Evolutionary conservation across 1,140 invertebrate genomes (phyloP).

Genomic region (Arion vulgaris): DNA sequence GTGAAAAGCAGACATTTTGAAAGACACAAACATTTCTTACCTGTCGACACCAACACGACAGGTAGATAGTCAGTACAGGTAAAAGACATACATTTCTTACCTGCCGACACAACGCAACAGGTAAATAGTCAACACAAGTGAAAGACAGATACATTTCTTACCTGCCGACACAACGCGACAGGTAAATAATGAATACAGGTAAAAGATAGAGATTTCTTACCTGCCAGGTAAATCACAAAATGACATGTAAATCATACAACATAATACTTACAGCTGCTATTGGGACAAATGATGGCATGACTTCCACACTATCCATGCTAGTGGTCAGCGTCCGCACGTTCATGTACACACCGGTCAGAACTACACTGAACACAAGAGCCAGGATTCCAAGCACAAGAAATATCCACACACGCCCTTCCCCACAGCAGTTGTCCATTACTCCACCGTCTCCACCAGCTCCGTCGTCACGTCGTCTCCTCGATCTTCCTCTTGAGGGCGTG

Average conservation of each 20-base stretch:
- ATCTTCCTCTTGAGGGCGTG: background rate
- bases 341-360: constrained; percentile 52
- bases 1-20: no score
- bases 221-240: no score
- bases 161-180: no score
- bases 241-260: background rate
- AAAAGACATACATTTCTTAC: no score
- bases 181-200: no score
- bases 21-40: no score
- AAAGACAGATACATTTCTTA: no score
- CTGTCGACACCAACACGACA: no score
- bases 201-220: no score
- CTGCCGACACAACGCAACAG: no score
- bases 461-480: constrained; percentile 16
- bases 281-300: constrained; percentile 54
- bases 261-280: constrained; percentile 27
- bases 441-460: background rate
- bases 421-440: constrained; percentile 4
- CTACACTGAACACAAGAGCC: constrained; percentile 47
- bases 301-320: constrained; percentile 47
- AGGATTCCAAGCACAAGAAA: constrained; percentile 53
- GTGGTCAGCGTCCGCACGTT: constrained; percentile 50
- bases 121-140: no score
- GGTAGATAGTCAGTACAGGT: no score
- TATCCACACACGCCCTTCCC: constrained; percentile 53